Evolutionary conservation across 2,888 invertebrate species (phyloP).

Genomic region (Cheilosia vulpina): DNA sequence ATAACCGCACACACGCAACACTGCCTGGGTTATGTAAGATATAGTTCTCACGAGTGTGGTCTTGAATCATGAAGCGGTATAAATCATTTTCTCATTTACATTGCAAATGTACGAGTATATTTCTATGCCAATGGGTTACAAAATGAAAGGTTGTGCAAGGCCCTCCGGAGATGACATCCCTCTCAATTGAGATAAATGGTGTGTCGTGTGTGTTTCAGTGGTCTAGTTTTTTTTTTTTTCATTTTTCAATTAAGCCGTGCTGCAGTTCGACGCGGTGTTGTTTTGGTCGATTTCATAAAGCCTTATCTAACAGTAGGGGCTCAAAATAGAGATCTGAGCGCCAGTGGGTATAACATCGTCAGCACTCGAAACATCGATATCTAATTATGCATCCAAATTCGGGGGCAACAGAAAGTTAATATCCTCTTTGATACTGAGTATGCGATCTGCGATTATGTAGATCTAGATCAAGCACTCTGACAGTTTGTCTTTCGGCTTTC

Average conservation of each 20-base stretch:
- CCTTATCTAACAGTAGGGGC: not conserved
- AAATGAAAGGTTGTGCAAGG: not conserved
- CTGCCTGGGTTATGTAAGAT: not conserved
- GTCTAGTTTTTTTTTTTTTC: conserved; percentile 26
- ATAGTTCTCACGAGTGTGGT: conserved; percentile 24
- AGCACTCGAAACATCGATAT: too few species aligned
- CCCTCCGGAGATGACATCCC: not conserved
- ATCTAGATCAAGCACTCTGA: too few species aligned
- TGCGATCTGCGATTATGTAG: too few species aligned
- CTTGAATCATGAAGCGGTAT: conserved; percentile 3
- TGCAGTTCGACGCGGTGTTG: too few species aligned
- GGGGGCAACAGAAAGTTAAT: too few species aligned
- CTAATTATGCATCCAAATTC: too few species aligned
- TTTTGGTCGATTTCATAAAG: not conserved
- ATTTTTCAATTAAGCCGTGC: conserved; percentile 2
- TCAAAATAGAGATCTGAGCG: too few species aligned
- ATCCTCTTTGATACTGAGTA: too few species aligned
- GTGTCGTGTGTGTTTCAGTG: not conserved
- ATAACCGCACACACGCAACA: too few species aligned
- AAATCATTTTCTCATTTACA: conserved; percentile 29
- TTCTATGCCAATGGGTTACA: conserved; percentile 44
- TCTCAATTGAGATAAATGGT: conserved; percentile 21
- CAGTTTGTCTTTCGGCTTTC: too few species aligned
- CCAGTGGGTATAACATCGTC: too few species aligned
- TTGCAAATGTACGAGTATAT: conserved; percentile 21